Conservation (phyloP, 2,888 invertebrate species). For the Spodoptera exigua region DNA sequence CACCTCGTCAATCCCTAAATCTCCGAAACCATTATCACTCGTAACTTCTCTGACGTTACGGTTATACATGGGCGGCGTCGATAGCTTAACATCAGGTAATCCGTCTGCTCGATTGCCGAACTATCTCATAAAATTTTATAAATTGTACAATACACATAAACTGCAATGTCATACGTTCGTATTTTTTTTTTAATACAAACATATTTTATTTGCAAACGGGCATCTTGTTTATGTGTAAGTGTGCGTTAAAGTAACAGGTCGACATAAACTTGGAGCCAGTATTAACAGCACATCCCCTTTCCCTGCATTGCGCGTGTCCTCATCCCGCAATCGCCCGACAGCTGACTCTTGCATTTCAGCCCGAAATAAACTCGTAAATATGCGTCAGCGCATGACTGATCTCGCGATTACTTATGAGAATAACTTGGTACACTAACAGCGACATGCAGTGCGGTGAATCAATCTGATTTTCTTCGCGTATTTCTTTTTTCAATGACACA, state of each 20-base stretch:
- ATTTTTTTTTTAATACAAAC: conserved; percentile 6
- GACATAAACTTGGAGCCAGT: conserved; percentile 54
- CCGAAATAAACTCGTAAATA: conserved; percentile 67
- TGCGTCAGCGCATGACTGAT: conserved; percentile 74
- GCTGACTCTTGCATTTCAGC: conserved; percentile 70
- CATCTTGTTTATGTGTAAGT: conserved; percentile 37
- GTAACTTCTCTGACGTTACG: too few relatives aligned
- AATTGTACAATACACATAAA: too few relatives aligned
- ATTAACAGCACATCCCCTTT: conserved; percentile 51
- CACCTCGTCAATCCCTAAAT: too few relatives aligned
- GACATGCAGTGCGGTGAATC: conserved; percentile 64
- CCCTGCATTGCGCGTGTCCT: conserved; percentile 38
- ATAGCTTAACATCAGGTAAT: too few relatives aligned
- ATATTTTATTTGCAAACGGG: conserved; percentile 2
- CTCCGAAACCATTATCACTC: too few relatives aligned
- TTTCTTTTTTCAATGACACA: conserved; percentile 57
- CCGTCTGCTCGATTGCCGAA: too few relatives aligned
- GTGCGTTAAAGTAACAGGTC: conserved; percentile 38
- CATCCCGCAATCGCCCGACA: conserved; percentile 47
- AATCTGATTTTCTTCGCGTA: conserved; percentile 53
- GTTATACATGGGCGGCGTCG: too few relatives aligned
- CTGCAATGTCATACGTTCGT: neutral
- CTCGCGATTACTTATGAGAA: conserved; percentile 65
- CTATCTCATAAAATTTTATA: too few relatives aligned
- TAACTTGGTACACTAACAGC: conserved; percentile 60